These are phyloP conservation scores for Cheirogaleus major DNA, from an alignment of 2,797 vertebrate genomes.

Conservation along the genomic window DNA sequence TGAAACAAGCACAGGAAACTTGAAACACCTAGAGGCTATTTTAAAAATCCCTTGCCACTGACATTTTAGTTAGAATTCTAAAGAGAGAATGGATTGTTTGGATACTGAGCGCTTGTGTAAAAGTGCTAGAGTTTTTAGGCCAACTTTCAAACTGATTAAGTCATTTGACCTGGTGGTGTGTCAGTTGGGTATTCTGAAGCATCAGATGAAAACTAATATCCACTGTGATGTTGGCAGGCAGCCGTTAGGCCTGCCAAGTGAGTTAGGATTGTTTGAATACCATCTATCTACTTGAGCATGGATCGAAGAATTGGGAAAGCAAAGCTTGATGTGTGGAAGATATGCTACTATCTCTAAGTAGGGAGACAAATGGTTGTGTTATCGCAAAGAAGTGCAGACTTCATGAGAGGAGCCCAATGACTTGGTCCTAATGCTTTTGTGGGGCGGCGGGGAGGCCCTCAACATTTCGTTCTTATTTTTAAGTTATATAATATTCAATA, in stretches of 20 bases:
- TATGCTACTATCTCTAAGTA: constrained; percentile 21
- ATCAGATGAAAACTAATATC: constrained; percentile 72
- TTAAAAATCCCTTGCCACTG: neutral
- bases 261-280: constrained; percentile 81
- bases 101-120: neutral
- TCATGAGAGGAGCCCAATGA: neutral
- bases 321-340: neutral
- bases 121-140: neutral
- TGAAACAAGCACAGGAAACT: constrained; percentile 1
- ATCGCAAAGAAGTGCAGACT: neutral
- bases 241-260: constrained; percentile 80
- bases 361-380: neutral
- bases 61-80: neutral
- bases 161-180: neutral
- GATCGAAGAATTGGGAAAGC: constrained; percentile 73
- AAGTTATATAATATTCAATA: neutral
- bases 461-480: neutral
- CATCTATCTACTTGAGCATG: constrained; percentile 55
- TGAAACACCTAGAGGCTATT: constrained; percentile 39
- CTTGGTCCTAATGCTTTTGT: neutral
- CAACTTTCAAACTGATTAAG: neutral
- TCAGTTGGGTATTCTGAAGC: constrained; percentile 69
- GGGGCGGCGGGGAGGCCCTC: rapidly evolving
- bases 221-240: constrained; percentile 75
- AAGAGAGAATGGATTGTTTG: neutral